A percentile compares a stretch with the other conserved stretches of the same genome.
phyloP scores from a whole-genome alignment of 2,888 invertebrate species.

The Morpho achilles region DNA sequence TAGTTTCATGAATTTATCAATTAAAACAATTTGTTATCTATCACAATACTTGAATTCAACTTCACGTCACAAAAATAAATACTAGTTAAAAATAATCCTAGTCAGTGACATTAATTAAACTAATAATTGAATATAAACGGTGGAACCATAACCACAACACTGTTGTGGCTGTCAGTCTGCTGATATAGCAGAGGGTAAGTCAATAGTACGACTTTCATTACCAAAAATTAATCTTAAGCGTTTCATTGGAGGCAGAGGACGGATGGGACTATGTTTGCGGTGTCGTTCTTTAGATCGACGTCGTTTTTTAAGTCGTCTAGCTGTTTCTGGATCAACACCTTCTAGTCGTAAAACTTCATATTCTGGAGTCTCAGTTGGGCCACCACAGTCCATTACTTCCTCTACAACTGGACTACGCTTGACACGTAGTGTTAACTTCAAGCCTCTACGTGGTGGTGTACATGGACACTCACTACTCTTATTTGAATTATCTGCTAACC shows the following conservation, averaged over 20 bases:
- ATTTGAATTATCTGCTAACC: constrained; percentile 68
- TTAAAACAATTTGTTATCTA: constrained; percentile 57
- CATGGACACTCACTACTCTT: constrained; percentile 73
- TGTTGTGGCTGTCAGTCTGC: constrained; percentile 75
- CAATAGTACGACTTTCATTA: constrained; percentile 92
- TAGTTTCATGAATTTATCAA: constrained; percentile 43
- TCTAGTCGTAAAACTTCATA: constrained; percentile 92
- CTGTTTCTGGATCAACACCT: constrained; percentile 82
- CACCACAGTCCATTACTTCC: constrained; percentile 86
- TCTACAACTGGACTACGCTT: constrained; percentile 92
- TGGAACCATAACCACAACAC: constrained; percentile 69
- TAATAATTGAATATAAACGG: constrained; percentile 75
- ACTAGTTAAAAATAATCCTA: constrained; percentile 70
- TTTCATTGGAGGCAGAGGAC: constrained; percentile 87
- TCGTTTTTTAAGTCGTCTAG: constrained; percentile 77
- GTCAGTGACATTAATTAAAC: constrained; percentile 76
- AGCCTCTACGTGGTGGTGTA: constrained; percentile 80
- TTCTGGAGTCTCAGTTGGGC: constrained; percentile 87
- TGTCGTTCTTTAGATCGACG: constrained; percentile 71
- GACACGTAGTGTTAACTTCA: constrained; percentile 91
- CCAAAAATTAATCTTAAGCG: constrained; percentile 92
- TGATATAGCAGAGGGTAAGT: constrained; percentile 87
- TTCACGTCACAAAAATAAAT: constrained; percentile 70
- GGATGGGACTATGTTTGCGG: constrained; percentile 74
- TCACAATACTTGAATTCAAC: constrained; percentile 57